Base-by-base conservation (phyloP, 2,797 vertebrate species). In the Urosaurus nigricauda region DNA sequence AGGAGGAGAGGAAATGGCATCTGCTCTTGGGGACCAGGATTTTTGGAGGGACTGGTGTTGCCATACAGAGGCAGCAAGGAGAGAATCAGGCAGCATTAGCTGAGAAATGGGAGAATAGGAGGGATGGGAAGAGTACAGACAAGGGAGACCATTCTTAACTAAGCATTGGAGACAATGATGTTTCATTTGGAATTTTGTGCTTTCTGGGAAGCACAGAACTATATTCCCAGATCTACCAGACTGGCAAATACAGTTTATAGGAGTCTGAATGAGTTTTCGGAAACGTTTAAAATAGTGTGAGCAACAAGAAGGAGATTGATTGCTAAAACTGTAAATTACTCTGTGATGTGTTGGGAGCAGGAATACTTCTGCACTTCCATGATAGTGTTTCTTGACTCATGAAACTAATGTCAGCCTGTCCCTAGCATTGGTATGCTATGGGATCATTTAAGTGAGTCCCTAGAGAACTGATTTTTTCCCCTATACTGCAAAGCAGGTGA, bases 1-100 rank as follows among this genome's bases (percentile, higher is more conserved):
- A 89, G 63, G 4, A 77, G 26, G 75, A 53, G 86, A 75, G 70
- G 77, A 84, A 87, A 73, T 70, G 88, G 35, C 60, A 68, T 5
- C 37, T 29, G 60, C 60, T 77, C 47, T 70, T 37, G 74, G 74
- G 78, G 58, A 68, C 29, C 83, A 71, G 32, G 35, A 24, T 8
- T 58, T 78, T 32, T 40, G 47, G 51, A 60, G 71, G 70, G 78
- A 53, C 2, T 29, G 74, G 12, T 65, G 77, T 19, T 47, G 11
- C 75, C 29, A 51, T 56, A 83, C 21, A 63, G 40, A 53, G 85
- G 70, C 16, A 68, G 56, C 13, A 63, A 47, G 29, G 56, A n/a
- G 43, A 53, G 21, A 56, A 79, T 2, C 5, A 65, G 83, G 43
- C 21, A 53, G 16, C 13, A 5, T 13, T n/a, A 71, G 29, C 32